These are phyloP conservation scores for Pachyrhynchus sulphureomaculatus DNA, from an alignment of 1,140 invertebrate genomes.

Conservation along the genomic window DNA sequence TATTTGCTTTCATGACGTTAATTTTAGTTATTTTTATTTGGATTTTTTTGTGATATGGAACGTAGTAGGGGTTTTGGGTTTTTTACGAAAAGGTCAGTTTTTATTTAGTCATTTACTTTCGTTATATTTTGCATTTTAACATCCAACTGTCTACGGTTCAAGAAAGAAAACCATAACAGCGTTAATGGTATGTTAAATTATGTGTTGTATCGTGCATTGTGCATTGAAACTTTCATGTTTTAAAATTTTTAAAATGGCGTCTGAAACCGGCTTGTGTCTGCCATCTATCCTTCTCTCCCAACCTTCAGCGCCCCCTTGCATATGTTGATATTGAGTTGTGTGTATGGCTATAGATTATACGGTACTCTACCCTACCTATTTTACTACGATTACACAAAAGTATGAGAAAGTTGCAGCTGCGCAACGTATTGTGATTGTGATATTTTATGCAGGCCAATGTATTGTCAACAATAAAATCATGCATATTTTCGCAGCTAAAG, in stretches of 20 bases:
- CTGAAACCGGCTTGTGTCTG: slow-evolving; percentile 3
- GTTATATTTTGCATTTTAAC: slow-evolving; percentile 25
- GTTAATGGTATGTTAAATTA: slow-evolving; percentile 23
- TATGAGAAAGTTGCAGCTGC: slow-evolving; percentile 17
- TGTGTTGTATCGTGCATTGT: slow-evolving; percentile 17
- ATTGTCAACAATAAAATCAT: neutral
- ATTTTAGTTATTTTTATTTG: slow-evolving; percentile 40
- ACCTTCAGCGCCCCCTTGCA: slow-evolving; percentile 1
- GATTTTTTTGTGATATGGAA: slow-evolving; percentile 48
- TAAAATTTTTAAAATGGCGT: slow-evolving; percentile 18
- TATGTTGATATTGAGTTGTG: slow-evolving; percentile 8
- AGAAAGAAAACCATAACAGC: neutral
- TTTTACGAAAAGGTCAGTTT: slow-evolving; percentile 53
- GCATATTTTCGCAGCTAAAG: neutral
- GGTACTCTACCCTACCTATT: neutral
- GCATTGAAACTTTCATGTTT: neutral
- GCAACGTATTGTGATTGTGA: neutral
- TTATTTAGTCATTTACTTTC: slow-evolving; percentile 40
- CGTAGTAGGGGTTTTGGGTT: slow-evolving; percentile 50
- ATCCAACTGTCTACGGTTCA: slow-evolving; percentile 1
- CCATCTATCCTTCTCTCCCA: neutral
- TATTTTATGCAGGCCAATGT: neutral
- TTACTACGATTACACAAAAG: neutral
- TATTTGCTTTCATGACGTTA: slow-evolving; percentile 33
- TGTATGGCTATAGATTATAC: neutral